Base-by-base conservation (phyloP, 1,140 invertebrate species). In the Camponotus floridanus region DNA sequence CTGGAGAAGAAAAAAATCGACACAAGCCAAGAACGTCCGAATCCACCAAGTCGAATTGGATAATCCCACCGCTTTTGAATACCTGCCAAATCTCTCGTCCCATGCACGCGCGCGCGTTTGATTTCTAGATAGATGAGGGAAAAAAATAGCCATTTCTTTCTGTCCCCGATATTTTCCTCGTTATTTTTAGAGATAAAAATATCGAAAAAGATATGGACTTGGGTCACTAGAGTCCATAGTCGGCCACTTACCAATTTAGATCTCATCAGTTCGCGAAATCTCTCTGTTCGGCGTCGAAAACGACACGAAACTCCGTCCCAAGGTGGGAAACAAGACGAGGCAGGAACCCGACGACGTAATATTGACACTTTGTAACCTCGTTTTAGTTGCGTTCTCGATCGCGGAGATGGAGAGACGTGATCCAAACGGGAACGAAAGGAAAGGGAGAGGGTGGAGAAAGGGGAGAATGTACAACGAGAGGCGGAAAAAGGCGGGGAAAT, bases 351-450 rank as follows among this genome's bases (percentile, higher is more conserved):
- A 76, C 87, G 89, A 81, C 65, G 88, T 78, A 87, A 89, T 90
- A 90, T 90, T 71, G 89, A 90, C 48, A 74, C 76, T 78, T 68
- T 76, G 86, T 81, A 71, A 79, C 65, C 76, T 62, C 89, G 81
- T 83, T 87, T 88, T 33, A 78, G 55, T 33, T 76, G 78, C 71
- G 74, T 86, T 68, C 45, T 48, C 79, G 57, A 26, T 74, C 68
- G 79, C 62, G 85, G 36, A 39, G 36, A 85, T 65, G 26, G 55
- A 86, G 85, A 86, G 76, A 87, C 61, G 57, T 65, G 55, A 83
- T 78, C 26, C 55, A 21, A 57, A 11, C 59, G 62, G 39, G 48
- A 59, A 55, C 7, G 18, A 3, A 51, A 51, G 18, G 51, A 13
- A 36, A 13, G 59, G 11, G 55, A 42, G 39, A 11, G 45, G 31